Conservation (phyloP, 2,888 invertebrate genomes). For the Caenorhabditis zanzibari region DNA sequence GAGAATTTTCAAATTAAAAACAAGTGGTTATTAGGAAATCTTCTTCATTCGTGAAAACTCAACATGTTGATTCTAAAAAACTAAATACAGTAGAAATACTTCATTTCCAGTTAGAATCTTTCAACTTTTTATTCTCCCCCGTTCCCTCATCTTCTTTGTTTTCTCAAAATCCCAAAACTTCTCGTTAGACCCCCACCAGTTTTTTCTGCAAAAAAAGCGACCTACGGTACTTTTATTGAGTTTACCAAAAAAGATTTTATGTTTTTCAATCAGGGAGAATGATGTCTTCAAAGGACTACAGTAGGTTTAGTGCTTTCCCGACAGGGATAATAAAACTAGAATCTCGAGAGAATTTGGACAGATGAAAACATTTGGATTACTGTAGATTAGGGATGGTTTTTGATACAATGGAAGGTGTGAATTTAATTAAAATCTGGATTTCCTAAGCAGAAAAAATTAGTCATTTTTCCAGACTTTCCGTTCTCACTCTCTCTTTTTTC, state of each 20-base stretch:
- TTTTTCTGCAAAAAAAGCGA: neutral
- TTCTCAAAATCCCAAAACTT: constrained; percentile 7
- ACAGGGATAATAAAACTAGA: neutral
- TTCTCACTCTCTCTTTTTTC: neutral
- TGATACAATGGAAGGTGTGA: too few relatives aligned
- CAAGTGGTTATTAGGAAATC: too few relatives aligned
- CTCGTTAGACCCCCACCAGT: neutral
- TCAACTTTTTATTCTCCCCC: neutral
- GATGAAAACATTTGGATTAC: neutral
- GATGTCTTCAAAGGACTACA: neutral
- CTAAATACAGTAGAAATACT: too few relatives aligned
- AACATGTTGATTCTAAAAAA: too few relatives aligned
- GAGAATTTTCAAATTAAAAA: too few relatives aligned
- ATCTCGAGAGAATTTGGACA: neutral
- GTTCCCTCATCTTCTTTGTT: neutral
- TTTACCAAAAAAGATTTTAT: neutral
- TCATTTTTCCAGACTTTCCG: neutral
- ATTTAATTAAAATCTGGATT: neutral
- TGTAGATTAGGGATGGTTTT: neutral
- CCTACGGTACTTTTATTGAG: constrained; percentile 32
- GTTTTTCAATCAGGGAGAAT: constrained; percentile 14
- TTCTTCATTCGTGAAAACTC: too few relatives aligned
- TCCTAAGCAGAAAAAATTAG: neutral
- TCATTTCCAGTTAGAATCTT: neutral
- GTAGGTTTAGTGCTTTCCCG: neutral